phyloP scores from a whole-genome alignment of 2,113 vertebrate species.

The Acanthochromis polyacanthus region DNA sequence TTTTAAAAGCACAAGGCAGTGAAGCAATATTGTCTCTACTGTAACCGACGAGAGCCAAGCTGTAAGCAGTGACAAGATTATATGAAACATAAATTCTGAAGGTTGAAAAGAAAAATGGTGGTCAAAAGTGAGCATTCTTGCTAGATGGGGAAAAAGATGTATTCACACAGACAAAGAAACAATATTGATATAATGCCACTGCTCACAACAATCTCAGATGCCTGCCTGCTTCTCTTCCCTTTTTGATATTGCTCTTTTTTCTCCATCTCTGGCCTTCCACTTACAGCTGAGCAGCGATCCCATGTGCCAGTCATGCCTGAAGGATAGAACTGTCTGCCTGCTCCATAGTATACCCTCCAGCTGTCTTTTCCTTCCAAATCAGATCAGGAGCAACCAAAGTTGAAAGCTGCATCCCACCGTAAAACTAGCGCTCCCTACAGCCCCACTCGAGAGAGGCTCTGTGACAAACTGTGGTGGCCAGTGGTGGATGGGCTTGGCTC shows the following conservation, averaged over 20 bases:
- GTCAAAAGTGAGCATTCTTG: conserved; percentile 39
- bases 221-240: conserved; percentile 16
- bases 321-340: conserved; percentile 24
- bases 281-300: conserved; percentile 27
- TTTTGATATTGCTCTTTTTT: conserved; percentile 33
- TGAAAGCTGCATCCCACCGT: conserved; percentile 48
- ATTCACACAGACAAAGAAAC: not conserved
- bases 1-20: not conserved
- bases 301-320: conserved; percentile 56
- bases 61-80: conserved; percentile 56
- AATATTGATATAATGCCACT: conserved; percentile 14
- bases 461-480: conserved; percentile 34
- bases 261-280: not conserved
- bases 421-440: conserved; percentile 39
- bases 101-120: conserved; percentile 35
- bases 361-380: conserved; percentile 43
- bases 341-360: conserved; percentile 23
- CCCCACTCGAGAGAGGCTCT: conserved; percentile 30
- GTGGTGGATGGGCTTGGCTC: not conserved
- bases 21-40: conserved; percentile 38
- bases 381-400: conserved; percentile 47
- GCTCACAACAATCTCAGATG: conserved; percentile 39
- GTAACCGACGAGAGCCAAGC: conserved; percentile 28
- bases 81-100: conserved; percentile 51
- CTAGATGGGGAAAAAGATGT: conserved; percentile 16